These are phyloP conservation scores for Istiophorus platypterus DNA, from an alignment of 2,113 vertebrate species.

Conservation along the genomic window DNA sequence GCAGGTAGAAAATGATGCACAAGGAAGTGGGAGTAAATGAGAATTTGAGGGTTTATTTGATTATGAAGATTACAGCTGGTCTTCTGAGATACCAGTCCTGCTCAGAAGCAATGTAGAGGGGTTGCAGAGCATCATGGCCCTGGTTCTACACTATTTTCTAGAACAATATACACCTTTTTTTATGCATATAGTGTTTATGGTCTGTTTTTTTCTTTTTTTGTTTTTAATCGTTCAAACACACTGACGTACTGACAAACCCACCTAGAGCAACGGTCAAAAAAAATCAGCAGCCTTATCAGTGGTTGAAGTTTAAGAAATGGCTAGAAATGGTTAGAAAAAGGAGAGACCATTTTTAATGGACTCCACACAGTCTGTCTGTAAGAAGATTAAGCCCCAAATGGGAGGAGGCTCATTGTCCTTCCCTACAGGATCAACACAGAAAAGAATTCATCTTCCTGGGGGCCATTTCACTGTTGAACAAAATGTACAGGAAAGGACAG, in stretches of 20 bases:
- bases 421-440: slow-evolving; percentile 55
- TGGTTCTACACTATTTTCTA: not conserved
- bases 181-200: not conserved
- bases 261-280: not conserved
- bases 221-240: not conserved
- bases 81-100: slow-evolving; percentile 32
- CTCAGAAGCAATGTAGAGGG: slow-evolving; percentile 32
- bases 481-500: slow-evolving; percentile 29
- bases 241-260: slow-evolving; percentile 2
- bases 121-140: slow-evolving; percentile 7
- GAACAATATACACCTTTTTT: slow-evolving; percentile 1
- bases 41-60: slow-evolving; percentile 42
- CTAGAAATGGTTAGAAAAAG: not conserved
- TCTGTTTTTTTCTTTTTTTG: not conserved
- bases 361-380: slow-evolving; percentile 31
- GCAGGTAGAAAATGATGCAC: slow-evolving; percentile 36
- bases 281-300: slow-evolving; percentile 2
- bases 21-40: slow-evolving; percentile 18
- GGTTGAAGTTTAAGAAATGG: slow-evolving; percentile 26
- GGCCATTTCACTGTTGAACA: slow-evolving; percentile 21
- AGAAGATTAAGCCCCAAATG: slow-evolving; percentile 50
- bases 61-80: slow-evolving; percentile 35
- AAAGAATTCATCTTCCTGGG: slow-evolving; percentile 6
- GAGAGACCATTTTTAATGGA: slow-evolving; percentile 40
- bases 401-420: slow-evolving; percentile 33